Base-by-base conservation (phyloP, 2,888 invertebrate species). In the Timandra comae region DNA sequence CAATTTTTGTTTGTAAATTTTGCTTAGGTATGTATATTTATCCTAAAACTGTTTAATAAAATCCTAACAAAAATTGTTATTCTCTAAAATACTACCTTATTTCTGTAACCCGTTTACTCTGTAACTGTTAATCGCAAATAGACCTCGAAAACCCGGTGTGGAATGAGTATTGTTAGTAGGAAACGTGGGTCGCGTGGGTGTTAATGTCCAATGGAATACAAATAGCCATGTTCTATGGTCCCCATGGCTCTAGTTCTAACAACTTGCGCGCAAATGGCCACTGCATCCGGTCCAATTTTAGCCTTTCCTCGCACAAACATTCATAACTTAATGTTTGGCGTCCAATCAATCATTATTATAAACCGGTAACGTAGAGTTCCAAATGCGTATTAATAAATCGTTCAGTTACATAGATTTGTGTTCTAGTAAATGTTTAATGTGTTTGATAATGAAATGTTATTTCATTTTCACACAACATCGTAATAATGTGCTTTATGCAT, bases 261-360 rank as follows among this genome's bases (percentile, higher is more conserved):
- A 45, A 41, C 53, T 47, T 46, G 47, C 46, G 57, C 56, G 56
- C 59, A 61, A 63, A 66, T 53, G 52, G 55, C 42, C 42, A 44
- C 40, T 27, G 52, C 57, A 54, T 63, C 63, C 60, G 62, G 56
- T 52, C 56, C 41, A 51, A 41, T 47, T 44, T 35, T 30, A 34
- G 39, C 39, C 39, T 35, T 41, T 36, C 55, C 47, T 52, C 37
- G 37, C 41, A 38, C 39, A 29, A 46, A 46, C 45, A 44, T 47
- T 52, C 44, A 44, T 51, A 40, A 45, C 33, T 50, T 30, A 34
- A 33, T 30, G 36, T 36, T 39, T 30, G 35, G 34, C 42, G 42
- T 43, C 48, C 45, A 46, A 46, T 44, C 43, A 44, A 42, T 51
- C 41, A 41, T 35, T 45, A 42, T 19, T 16, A 16, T 30, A 35